Percentiles rank a stretch among this genome's conserved stretches.
phyloP scores from a whole-genome alignment of 2,797 vertebrate genomes.

The Danio albolineatus region DNA sequence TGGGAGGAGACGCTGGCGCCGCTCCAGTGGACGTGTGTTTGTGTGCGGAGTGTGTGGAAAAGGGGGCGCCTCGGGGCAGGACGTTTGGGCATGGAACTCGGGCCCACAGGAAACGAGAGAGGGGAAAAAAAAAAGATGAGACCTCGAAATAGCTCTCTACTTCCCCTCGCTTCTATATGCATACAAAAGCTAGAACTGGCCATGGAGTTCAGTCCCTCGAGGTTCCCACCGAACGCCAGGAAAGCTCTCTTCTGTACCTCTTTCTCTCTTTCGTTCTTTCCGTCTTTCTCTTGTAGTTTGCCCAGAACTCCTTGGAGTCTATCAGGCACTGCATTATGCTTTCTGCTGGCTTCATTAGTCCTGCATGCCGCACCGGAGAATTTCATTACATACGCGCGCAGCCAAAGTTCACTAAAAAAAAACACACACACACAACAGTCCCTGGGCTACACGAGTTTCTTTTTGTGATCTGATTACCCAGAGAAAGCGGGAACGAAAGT shows the following conservation, averaged over 20 bases:
- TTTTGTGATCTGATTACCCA: slow-evolving; percentile 44
- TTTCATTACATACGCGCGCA: slow-evolving; percentile 48
- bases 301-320: slow-evolving; percentile 36
- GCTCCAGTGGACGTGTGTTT: slow-evolving; percentile 32
- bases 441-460: slow-evolving; percentile 27
- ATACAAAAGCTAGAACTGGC: slow-evolving; percentile 61
- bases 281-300: neutral
- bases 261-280: slow-evolving; percentile 4
- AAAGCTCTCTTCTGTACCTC: slow-evolving; percentile 26
- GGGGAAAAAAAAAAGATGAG: slow-evolving; percentile 25
- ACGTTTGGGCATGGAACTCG: slow-evolving; percentile 33
- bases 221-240: slow-evolving; percentile 54
- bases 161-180: slow-evolving; percentile 59
- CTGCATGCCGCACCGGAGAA: slow-evolving; percentile 26
- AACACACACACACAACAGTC: neutral
- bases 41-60: slow-evolving; percentile 7
- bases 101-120: slow-evolving; percentile 44
- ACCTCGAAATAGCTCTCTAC: slow-evolving; percentile 61
- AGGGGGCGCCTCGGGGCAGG: slow-evolving; percentile 41
- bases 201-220: slow-evolving; percentile 48
- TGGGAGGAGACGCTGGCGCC: slow-evolving; percentile 23
- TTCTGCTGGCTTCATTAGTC: slow-evolving; percentile 56
- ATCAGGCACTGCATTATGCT: slow-evolving; percentile 43
- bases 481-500: slow-evolving; percentile 13
- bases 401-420: slow-evolving; percentile 38